These are phyloP conservation scores for Trachymyrmex septentrionalis DNA, from an alignment of 1,140 invertebrate genomes.

Conservation along the genomic window DNA sequence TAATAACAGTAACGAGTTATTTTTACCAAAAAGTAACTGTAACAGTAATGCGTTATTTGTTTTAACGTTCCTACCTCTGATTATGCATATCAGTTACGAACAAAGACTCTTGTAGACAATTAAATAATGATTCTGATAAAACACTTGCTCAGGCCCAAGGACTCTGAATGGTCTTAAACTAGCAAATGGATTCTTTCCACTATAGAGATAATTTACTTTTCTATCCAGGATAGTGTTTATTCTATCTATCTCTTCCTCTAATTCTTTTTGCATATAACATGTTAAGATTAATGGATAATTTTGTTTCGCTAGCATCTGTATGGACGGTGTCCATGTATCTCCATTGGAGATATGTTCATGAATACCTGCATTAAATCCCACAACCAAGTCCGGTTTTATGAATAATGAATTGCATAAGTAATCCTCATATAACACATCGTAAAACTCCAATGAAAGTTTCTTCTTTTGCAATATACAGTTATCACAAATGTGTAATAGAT, in stretches of 20 bases:
- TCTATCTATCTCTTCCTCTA: constrained; percentile 76
- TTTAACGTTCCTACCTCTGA: too few relatives aligned
- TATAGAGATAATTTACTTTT: constrained; percentile 66
- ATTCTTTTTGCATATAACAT: constrained; percentile 77
- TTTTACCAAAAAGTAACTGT: too few relatives aligned
- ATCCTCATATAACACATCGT: constrained; percentile 72
- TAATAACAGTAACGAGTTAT: too few relatives aligned
- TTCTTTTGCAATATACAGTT: constrained; percentile 68
- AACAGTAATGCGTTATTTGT: too few relatives aligned
- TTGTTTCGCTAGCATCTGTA: constrained; percentile 72
- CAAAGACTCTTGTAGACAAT: constrained; percentile 78
- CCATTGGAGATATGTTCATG: constrained; percentile 72
- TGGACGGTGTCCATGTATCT: constrained; percentile 77
- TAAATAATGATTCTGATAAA: constrained; percentile 81
- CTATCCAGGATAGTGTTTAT: constrained; percentile 72
- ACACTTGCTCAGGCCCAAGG: constrained; percentile 78
- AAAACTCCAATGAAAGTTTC: constrained; percentile 66
- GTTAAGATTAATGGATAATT: constrained; percentile 80
- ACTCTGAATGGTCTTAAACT: constrained; percentile 81
- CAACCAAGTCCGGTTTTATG: constrained; percentile 76
- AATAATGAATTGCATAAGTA: constrained; percentile 70
- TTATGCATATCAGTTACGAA: neutral
- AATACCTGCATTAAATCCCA: constrained; percentile 82
- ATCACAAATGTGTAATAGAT: constrained; percentile 69
- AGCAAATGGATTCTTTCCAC: constrained; percentile 79